Conservation (phyloP, 2,113 vertebrate genomes). For the Acrocephalus arundinaceus region DNA sequence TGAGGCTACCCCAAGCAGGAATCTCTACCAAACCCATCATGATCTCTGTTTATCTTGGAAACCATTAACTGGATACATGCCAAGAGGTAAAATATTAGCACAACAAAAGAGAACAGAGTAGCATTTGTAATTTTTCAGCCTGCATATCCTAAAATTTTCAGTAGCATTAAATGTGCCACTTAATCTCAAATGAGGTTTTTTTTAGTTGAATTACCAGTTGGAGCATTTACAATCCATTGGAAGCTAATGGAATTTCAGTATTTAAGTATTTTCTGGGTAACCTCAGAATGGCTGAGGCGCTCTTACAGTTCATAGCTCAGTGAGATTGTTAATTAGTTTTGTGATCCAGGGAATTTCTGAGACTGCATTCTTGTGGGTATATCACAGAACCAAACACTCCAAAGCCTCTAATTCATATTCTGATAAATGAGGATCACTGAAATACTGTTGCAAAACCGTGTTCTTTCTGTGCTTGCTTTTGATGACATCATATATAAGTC, state of each 20-base stretch:
- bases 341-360: conserved; percentile 43
- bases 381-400: conserved; percentile 11
- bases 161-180: background rate
- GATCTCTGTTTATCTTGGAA: background rate
- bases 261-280: conserved; percentile 49
- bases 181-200: background rate
- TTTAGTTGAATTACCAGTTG: conserved; percentile 11
- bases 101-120: background rate
- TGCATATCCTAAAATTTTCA: background rate
- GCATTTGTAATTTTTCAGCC: conserved; percentile 6
- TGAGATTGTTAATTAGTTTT: conserved; percentile 63
- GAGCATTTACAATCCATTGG: conserved; percentile 33
- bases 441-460: background rate
- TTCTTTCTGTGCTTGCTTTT: conserved; percentile 10
- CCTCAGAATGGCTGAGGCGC: conserved; percentile 31
- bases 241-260: conserved; percentile 49
- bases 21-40: background rate
- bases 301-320: conserved; percentile 49
- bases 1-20: background rate
- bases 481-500: conserved; percentile 26
- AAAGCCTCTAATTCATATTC: conserved; percentile 20
- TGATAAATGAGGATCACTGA: conserved; percentile 17
- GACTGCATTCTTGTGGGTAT: conserved; percentile 9
- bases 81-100: background rate
- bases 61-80: background rate